Conservation (phyloP, 1,140 invertebrate species). For the Monochamus saltuarius region DNA sequence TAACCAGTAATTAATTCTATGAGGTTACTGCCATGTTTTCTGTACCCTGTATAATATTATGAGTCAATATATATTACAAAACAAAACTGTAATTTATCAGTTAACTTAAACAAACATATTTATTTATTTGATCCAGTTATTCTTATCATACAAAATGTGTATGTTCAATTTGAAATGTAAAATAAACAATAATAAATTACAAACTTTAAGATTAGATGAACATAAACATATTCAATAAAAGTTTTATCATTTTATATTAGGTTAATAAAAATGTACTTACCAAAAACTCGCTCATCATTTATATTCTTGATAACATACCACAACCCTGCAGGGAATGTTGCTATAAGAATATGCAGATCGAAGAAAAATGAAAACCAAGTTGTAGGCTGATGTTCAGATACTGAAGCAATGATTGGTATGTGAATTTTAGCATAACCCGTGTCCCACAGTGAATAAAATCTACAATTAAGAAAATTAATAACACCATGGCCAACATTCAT, state of each 20-base stretch:
- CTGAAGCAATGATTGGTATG: conserved; percentile 99
- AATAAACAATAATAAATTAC: background rate
- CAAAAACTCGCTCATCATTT: conserved; percentile 98
- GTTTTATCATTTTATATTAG: background rate
- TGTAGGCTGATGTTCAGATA: conserved; percentile 99
- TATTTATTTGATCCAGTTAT: background rate
- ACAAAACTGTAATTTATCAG: background rate
- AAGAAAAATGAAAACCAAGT: conserved; percentile 99
- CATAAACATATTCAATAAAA: background rate
- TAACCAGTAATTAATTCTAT: no score
- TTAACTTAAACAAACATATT: background rate
- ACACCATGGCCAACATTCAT: background rate
- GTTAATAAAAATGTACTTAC: conserved; percentile 61
- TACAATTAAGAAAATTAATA: conserved; percentile 47
- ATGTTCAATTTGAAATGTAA: background rate
- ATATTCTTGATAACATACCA: conserved; percentile 99
- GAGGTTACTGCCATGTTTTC: no score
- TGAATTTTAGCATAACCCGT: conserved; percentile 99
- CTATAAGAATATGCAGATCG: conserved; percentile 96
- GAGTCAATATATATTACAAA: no score
- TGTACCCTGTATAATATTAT: no score
- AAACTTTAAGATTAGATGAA: background rate
- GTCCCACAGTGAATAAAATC: conserved; percentile 99
- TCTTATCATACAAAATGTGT: no score
- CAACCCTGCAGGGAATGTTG: conserved; percentile 95